Evolutionary conservation across 1,140 invertebrate genomes (phyloP), one percentile per base, ranked within the genome.

Genomic region (Drosophila sturtevanti): DNA sequence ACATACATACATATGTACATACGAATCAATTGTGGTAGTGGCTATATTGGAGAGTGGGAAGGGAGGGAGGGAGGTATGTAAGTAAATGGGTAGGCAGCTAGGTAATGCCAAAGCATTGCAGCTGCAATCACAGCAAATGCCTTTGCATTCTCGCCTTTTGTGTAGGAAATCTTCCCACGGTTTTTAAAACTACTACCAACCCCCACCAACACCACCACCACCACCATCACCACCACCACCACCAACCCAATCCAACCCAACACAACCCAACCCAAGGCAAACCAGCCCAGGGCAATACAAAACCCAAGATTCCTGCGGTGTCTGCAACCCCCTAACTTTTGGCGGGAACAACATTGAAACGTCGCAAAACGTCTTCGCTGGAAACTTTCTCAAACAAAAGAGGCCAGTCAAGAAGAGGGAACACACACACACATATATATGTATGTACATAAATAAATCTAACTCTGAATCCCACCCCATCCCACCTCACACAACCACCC

Each of bases 111-210:
- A 9, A n/a, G 41, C 41, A 34, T 35, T 56, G 86, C 86, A 87
- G 87, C 89, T 90, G 82, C 82, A 76, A 34, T 62, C 67, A 86
- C 78, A 48, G 41, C 9, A 48, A 48, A 48, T 48, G 9, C 12
- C 41, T 48, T 48, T n/a, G 41, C 41, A 48, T 70, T 76, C 63
- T 51, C 48, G 6, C 52, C 68, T 64, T 76, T 89, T 87, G 84
- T 89, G 58, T 54, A 67, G 63, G 41, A 79, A 90, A 90, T 90
- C 82, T 90, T 90, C 87, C 87, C 87, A 90, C 87, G 87, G 87
- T 87, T 72, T 74, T 63, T 75, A 78, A 74, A 2, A 27, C 58
- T n/a, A n/a, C 22, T 34, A 65, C 71, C 71, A 48, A 70, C 70
- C 71, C 34, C 72, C 72, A 55, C 69, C 51, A 72, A 35, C 64